phyloP scores from a whole-genome alignment of 2,888 invertebrate genomes.

The Ophioninae sp. region DNA sequence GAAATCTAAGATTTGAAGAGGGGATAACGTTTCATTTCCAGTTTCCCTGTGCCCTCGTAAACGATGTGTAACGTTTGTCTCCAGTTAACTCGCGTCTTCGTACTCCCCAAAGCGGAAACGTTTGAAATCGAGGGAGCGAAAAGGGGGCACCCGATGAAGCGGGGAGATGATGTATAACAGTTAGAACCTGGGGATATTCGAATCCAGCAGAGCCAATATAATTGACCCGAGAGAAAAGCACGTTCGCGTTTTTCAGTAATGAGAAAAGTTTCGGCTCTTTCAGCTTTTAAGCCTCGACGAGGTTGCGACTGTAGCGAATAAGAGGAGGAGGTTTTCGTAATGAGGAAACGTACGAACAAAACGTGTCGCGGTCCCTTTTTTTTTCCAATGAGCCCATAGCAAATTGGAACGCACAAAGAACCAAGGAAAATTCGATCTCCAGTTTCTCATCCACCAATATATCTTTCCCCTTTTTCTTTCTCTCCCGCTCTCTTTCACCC shows the following conservation, averaged over 20 bases:
- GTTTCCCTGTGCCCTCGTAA: too few relatives aligned
- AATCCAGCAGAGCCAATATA: constrained; percentile 36
- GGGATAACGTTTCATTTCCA: too few relatives aligned
- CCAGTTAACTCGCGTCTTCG: too few relatives aligned
- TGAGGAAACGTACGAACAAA: constrained; percentile 18
- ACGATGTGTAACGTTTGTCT: too few relatives aligned
- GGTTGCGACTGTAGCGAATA: background rate
- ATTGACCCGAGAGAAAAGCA: constrained; percentile 44
- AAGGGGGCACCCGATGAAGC: background rate
- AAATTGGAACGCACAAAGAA: constrained; percentile 44
- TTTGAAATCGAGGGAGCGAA: background rate
- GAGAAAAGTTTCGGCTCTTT: constrained; percentile 59
- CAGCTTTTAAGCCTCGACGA: constrained; percentile 24
- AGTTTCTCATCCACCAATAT: constrained; percentile 33
- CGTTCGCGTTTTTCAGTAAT: constrained; percentile 49
- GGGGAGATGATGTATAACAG: background rate
- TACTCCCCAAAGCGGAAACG: background rate
- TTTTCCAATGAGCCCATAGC: constrained; percentile 31
- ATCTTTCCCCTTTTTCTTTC: background rate
- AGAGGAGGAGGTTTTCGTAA: constrained; percentile 8
- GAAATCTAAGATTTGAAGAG: too few relatives aligned
- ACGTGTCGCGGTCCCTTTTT: constrained; percentile 37
- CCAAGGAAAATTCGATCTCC: constrained; percentile 48
- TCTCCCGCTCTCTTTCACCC: background rate
- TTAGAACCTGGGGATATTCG: constrained; percentile 10